Percentiles rank a stretch among this genome's conserved stretches.
phyloP scores from a whole-genome alignment of 2,797 vertebrate genomes.

The Crocodylus rhombifer region DNA sequence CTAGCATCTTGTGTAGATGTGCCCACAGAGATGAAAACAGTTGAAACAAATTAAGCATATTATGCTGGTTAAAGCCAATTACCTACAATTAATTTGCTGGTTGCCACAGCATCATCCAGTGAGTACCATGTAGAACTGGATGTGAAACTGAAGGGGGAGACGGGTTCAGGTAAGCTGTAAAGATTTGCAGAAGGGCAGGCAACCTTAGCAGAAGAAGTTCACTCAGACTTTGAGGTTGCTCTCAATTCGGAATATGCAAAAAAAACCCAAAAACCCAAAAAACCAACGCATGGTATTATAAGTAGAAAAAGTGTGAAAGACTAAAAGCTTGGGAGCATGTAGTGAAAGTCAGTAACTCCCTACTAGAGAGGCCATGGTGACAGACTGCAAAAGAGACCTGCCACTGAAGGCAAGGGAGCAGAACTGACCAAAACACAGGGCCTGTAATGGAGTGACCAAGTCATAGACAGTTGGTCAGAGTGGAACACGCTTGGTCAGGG shows the following conservation, averaged over 20 bases:
- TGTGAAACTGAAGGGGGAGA: neutral
- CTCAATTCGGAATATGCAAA: neutral
- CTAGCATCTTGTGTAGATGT: too few species aligned
- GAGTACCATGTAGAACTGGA: neutral
- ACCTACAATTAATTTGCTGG: neutral
- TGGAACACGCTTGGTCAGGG: too few species aligned
- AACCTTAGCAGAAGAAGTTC: neutral
- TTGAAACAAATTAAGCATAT: neutral
- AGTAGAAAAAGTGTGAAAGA: accelerated
- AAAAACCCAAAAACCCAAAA: neutral
- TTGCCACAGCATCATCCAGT: neutral
- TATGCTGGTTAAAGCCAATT: neutral
- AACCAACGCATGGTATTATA: neutral
- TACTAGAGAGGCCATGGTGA: neutral
- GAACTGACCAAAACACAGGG: too few species aligned
- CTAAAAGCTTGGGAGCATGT: neutral
- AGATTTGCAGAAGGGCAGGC: neutral
- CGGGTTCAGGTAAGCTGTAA: neutral
- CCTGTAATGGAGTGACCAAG: too few species aligned
- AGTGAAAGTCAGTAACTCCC: neutral
- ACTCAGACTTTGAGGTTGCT: neutral
- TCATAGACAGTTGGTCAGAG: too few species aligned
- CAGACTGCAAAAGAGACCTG: neutral
- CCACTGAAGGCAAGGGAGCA: neutral
- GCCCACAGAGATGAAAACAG: neutral